Percentiles rank a stretch among this genome's conserved stretches.
Conservation (phyloP, 2,113 vertebrate species). For the Eulacestoma nigropectus region DNA sequence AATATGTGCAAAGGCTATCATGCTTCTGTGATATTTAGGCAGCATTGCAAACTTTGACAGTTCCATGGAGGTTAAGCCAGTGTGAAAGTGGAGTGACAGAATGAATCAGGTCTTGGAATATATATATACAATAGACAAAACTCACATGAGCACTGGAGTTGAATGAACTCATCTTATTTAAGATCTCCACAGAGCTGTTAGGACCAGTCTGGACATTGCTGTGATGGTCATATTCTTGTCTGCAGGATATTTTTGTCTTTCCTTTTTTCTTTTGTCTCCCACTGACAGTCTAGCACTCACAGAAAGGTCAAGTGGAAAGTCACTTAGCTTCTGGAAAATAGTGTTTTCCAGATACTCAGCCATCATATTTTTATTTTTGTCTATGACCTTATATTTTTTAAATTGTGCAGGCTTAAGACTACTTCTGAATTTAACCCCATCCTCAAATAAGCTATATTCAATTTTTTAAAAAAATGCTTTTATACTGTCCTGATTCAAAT, state of each 20-base stretch:
- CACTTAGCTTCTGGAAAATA: neutral
- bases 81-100: neutral
- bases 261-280: neutral
- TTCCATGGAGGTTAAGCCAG: neutral
- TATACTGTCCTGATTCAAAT: neutral
- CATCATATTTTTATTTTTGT: neutral
- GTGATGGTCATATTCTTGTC: neutral
- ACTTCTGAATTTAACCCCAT: neutral
- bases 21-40: neutral
- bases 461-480: neutral
- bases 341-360: neutral
- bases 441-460: neutral
- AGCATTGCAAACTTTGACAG: neutral
- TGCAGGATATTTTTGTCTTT: neutral
- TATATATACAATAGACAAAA: neutral
- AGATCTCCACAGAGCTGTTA: neutral
- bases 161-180: neutral
- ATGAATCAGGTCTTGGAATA: neutral
- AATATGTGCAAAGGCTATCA: neutral
- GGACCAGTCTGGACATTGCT: fast-evolving
- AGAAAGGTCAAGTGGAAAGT: neutral
- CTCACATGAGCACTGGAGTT: neutral
- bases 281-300: neutral
- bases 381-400: neutral
- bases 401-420: neutral